Evolutionary conservation across 2,888 invertebrate species (phyloP), one percentile per base, ranked within the genome.

Genomic region (Ethmia dodecea): DNA sequence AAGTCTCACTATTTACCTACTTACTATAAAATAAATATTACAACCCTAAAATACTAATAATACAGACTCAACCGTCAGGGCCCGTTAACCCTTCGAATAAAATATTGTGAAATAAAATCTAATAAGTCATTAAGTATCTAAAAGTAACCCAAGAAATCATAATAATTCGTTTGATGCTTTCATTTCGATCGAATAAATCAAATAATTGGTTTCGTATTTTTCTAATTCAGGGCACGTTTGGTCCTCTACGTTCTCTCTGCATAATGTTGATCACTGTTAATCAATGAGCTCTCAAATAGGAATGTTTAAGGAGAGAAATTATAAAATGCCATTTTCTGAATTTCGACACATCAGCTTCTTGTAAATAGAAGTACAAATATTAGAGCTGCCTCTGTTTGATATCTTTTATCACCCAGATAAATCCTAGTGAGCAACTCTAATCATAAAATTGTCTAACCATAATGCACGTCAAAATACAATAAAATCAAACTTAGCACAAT

Each of bases 1-100:
- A 73, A 73, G 68, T 74, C 73, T 74, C 74, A 72, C 68, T 73
- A 72, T 71, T 72, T 49, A 62, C 46, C 55, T 60, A 63, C 46
- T 54, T 60, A 63, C 52, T 59, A 46, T 47, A 61, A 55, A 55
- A 53, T 62, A 63, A 65, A 63, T 68, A 70, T 68, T 68, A 74
- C 73, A 74, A 74, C 66, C 66, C 67, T 62, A 62, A 61, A 36
- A 52, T 59, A 60, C 56, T 66, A 71, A 68, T 69, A 71, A 68
- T 69, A 71, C 60, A 67, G 63, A 68, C 61, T 65, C 61, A 55
- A 59, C 49, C 54, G 57, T 64, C 55, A 59, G 61, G 60, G 66
- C 52, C 54, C 49, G 53, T 9, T 22, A 8, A 13, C 33, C 18
- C 28, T 18, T 16, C 4, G 10, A 24, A 37, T 41, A 31, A 37